phyloP scores from a whole-genome alignment of 2,113 vertebrate genomes.

The Rhinogobius similis region DNA sequence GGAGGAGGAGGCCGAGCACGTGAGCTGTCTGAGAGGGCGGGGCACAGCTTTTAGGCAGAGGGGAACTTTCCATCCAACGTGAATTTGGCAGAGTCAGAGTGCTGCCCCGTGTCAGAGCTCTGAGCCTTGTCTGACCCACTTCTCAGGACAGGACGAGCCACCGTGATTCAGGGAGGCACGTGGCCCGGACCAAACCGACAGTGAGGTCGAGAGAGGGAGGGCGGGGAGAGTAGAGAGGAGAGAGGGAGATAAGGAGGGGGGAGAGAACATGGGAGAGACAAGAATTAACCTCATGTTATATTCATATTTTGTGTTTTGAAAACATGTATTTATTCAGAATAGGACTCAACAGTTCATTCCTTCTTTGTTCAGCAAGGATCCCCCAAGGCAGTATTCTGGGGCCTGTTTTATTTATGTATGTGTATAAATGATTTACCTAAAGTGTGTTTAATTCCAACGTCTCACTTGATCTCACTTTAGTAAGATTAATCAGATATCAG shows the following conservation, averaged over 20 bases:
- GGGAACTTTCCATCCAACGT: neutral
- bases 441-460: no score
- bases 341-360: no score
- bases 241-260: neutral
- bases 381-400: no score
- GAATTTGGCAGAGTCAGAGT: neutral
- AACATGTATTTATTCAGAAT: no score
- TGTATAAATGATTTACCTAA: no score
- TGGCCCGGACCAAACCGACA: neutral
- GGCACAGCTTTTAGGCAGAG: neutral
- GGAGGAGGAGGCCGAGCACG: neutral
- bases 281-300: no score
- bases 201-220: neutral
- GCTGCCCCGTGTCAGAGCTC: neutral
- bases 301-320: no score
- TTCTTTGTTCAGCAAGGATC: no score
- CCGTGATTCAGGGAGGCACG: neutral
- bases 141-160: neutral
- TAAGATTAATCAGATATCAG: no score
- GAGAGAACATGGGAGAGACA: neutral
- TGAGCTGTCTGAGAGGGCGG: neutral
- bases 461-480: no score
- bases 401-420: no score
- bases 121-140: conserved; percentile 1
- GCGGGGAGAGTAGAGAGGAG: neutral